Percentiles rank a stretch among this genome's conserved stretches.
Conservation (phyloP, 2,888 invertebrate species). For the Lepidocyrtoides sp. region DNA sequence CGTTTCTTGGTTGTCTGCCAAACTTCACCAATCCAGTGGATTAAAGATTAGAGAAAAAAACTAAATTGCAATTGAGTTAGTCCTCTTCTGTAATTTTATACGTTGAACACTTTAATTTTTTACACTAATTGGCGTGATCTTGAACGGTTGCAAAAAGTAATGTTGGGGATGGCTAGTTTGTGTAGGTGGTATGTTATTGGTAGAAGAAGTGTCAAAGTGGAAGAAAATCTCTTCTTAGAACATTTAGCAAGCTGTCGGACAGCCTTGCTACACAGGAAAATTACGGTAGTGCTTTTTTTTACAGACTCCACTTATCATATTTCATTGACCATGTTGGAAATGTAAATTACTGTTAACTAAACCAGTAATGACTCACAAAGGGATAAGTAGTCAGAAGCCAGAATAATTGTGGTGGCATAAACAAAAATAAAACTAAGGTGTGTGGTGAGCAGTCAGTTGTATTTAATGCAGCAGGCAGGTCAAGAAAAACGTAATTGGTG, state of each 20-base stretch:
- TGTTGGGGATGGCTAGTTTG: background rate
- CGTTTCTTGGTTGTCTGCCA: conserved; percentile 57
- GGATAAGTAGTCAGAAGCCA: background rate
- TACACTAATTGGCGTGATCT: conserved; percentile 26
- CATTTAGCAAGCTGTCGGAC: background rate
- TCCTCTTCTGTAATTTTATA: conserved; percentile 53
- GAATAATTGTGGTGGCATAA: background rate
- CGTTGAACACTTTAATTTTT: conserved; percentile 32
- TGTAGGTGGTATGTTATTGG: conserved; percentile 52
- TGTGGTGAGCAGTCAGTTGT: background rate
- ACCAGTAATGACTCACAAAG: background rate
- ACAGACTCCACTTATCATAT: background rate
- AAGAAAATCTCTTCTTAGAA: background rate
- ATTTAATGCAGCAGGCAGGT: conserved; percentile 28
- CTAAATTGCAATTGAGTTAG: conserved; percentile 48
- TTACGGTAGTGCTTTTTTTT: background rate
- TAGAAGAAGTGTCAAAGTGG: background rate
- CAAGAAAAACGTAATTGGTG: conserved; percentile 55
- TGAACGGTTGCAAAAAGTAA: background rate
- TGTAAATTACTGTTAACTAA: background rate
- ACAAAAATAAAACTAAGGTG: conserved; percentile 3
- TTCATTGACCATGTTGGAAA: background rate
- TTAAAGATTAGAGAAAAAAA: background rate
- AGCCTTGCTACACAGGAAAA: background rate
- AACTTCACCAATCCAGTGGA: conserved; percentile 15